Evolutionary conservation across 1,140 invertebrate genomes (phyloP), one percentile per base, ranked within the genome.

Genomic region (Penaeus japonicus): DNA sequence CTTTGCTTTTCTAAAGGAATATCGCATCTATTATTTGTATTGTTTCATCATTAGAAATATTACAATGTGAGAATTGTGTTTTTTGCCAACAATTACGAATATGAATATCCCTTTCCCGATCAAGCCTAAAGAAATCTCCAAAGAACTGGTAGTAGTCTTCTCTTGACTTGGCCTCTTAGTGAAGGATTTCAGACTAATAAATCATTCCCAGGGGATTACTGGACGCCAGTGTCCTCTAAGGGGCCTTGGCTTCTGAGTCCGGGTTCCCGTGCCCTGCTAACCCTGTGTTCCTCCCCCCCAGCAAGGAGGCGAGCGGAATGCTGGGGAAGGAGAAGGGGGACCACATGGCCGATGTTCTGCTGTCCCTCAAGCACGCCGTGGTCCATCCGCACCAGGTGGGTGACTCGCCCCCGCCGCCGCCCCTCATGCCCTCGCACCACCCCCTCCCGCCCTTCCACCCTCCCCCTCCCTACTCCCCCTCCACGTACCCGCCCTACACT

Each of bases 351-450:
- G 96, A 97, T 91, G 96, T 97, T 30, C 94, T 97, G 35, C 93
- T 97, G 86, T 97, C 96, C 0, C 92, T 97, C 87, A 97, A 97
- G 92, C 96, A 97, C 92, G 96, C 96, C 0, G 96, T 97, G 18
- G 96, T 97, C 18, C 96, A 97, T 93, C 96, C 96, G 15, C 95
- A 94, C 89, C 94, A 93, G 92, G 92, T 89, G 92, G 89, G 27
- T 92, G 92, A 81, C 87, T 92, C 65, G 30, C 78, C 90, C 55
- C 82, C 90, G 55, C 80, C 88, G 32, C 88, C 85, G 47, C 57
- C 88, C 59, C 18, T 70, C 57, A 35, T 73, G 39, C 7, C 30
- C 73, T 10, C 35, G 55, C 20, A 80, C 24, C 77, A 32, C 53
- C 55, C 84, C 77, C 70, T 47, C 77, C 55, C 55, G 62, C 77